phyloP scores from a whole-genome alignment of 2,797 vertebrate species.

The Limnodromus scolopaceus region DNA sequence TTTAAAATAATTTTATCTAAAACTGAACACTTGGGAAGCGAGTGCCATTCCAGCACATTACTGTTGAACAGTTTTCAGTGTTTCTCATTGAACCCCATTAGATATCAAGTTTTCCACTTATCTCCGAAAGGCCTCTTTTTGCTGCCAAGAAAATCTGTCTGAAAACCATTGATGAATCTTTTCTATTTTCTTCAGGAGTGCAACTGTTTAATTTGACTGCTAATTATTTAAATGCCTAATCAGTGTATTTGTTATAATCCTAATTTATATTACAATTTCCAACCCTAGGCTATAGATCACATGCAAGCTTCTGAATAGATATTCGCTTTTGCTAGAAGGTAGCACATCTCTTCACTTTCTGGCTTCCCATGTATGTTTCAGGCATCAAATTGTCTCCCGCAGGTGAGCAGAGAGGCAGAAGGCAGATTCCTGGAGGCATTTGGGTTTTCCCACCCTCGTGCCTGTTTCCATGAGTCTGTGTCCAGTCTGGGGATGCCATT shows the following conservation, averaged over 20 bases:
- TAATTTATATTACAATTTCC: neutral
- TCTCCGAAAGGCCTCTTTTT: neutral
- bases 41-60: neutral
- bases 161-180: neutral
- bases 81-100: neutral
- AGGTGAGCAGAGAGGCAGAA: neutral
- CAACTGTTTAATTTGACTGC: neutral
- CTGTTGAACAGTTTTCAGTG: neutral
- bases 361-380: neutral
- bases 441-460: neutral
- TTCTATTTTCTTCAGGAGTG: neutral
- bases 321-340: neutral
- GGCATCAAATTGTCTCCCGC: neutral
- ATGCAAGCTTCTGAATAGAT: neutral
- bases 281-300: neutral
- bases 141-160: neutral
- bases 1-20: neutral
- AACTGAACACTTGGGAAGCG: neutral
- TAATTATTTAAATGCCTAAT: constrained; percentile 25
- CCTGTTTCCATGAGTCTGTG: neutral
- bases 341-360: neutral
- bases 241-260: neutral
- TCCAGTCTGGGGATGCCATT: neutral
- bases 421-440: neutral
- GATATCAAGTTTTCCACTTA: neutral